Evolutionary conservation across 2,113 vertebrate genomes (phyloP).

Genomic region (Raja brachyura): DNA sequence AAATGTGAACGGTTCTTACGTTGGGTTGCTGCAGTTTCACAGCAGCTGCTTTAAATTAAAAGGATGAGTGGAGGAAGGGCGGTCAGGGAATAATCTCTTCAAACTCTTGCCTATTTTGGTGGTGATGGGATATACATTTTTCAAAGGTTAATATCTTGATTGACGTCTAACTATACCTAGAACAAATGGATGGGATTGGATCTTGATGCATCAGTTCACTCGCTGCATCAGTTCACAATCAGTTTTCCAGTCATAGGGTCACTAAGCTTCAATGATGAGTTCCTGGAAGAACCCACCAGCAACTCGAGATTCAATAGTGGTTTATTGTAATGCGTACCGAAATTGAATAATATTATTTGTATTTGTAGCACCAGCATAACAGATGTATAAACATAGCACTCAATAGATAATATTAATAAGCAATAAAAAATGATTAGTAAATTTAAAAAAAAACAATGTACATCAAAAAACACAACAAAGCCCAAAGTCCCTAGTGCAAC

Average conservation of each 20-base stretch:
- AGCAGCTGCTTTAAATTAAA: neutral
- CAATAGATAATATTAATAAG: too few relatives aligned
- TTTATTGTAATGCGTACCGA: too few relatives aligned
- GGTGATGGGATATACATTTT: neutral
- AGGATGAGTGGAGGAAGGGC: neutral
- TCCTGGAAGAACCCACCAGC: neutral
- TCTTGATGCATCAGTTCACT: neutral
- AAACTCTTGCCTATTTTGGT: neutral
- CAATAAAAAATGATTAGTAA: too few relatives aligned
- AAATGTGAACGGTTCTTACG: neutral
- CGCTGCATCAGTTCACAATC: neutral
- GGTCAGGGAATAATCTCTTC: neutral
- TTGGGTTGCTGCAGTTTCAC: neutral
- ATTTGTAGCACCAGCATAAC: too few relatives aligned
- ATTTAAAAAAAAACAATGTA: too few relatives aligned
- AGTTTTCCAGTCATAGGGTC: neutral
- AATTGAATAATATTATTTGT: too few relatives aligned
- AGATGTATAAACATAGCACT: too few relatives aligned
- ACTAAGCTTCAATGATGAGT: neutral
- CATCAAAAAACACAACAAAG: too few relatives aligned
- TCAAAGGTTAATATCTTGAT: neutral
- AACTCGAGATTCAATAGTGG: neutral
- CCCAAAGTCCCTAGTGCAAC: too few relatives aligned
- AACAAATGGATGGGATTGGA: neutral
- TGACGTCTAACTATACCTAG: neutral